Conservation (phyloP, 2,888 invertebrate species). For the Drosophila prostipennis region DNA sequence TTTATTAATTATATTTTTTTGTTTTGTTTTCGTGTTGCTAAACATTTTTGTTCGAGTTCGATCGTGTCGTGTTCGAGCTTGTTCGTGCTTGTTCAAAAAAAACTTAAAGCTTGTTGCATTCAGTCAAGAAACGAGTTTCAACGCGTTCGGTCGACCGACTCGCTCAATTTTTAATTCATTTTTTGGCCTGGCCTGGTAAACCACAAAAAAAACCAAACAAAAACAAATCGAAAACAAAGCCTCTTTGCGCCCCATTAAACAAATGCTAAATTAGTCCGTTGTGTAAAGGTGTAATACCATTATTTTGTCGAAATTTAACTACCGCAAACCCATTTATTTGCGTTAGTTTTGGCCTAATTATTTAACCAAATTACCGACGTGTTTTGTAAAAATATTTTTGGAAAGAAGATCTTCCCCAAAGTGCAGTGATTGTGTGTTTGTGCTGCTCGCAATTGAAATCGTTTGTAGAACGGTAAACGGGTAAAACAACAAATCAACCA, state of each 20-base stretch:
- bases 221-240: constrained; percentile 13
- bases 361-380: constrained; percentile 21
- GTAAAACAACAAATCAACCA: constrained; percentile 16
- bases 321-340: constrained; percentile 4
- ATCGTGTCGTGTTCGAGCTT: too few relatives aligned
- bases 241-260: constrained; percentile 47
- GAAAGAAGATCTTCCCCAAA: constrained; percentile 19
- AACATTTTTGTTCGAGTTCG: too few relatives aligned
- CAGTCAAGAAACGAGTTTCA: constrained; percentile 65
- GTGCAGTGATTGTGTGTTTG: constrained; percentile 44
- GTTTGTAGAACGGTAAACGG: constrained; percentile 60
- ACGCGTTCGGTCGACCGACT: constrained; percentile 53
- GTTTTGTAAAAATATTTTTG: constrained; percentile 18
- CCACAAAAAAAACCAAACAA: constrained; percentile 10
- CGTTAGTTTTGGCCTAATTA: constrained; percentile 17
- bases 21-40: too few relatives aligned
- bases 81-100: too few relatives aligned
- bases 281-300: constrained; percentile 38
- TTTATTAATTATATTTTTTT: too few relatives aligned
- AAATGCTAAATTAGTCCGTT: constrained; percentile 25
- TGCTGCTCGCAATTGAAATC: constrained; percentile 48
- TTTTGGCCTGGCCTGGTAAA: constrained; percentile 16
- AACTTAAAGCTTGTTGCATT: constrained; percentile 33
- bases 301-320: constrained; percentile 16
- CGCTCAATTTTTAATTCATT: constrained; percentile 18